Evolutionary conservation across 2,113 vertebrate genomes (phyloP).

Genomic region (Phodopus roborovskii): DNA sequence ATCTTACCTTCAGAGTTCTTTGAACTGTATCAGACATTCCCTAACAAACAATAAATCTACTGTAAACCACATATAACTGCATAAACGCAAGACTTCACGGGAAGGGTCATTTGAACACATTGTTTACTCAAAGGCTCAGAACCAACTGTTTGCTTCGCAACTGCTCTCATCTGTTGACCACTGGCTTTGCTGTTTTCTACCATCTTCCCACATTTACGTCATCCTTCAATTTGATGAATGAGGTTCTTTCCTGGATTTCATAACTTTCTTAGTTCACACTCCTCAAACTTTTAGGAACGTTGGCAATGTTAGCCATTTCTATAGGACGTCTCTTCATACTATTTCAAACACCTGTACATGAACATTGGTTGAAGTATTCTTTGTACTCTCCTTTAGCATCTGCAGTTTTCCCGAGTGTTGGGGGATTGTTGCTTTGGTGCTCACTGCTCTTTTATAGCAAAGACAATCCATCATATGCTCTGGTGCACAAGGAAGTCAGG

Average conservation of each 20-base stretch:
- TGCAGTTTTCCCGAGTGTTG: not conserved
- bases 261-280: conserved; percentile 6
- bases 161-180: not conserved
- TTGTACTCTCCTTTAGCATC: not conserved
- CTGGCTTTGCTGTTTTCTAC: not conserved
- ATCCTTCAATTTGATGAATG: not conserved
- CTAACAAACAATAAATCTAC: not conserved
- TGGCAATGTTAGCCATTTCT: not conserved
- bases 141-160: not conserved
- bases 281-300: not conserved
- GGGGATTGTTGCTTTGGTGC: not conserved
- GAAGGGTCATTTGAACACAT: not conserved
- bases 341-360: not conserved
- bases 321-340: not conserved
- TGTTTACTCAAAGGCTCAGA: not conserved
- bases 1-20: conserved; percentile 22
- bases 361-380: conserved; percentile 5
- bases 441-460: not conserved
- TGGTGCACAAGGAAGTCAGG: not conserved
- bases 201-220: not conserved
- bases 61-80: not conserved
- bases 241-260: not conserved
- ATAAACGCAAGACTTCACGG: not conserved
- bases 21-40: not conserved
- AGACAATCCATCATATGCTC: not conserved